These are phyloP conservation scores for Xestia c-nigrum DNA, from an alignment of 2,888 invertebrate species.

Conservation along the genomic window DNA sequence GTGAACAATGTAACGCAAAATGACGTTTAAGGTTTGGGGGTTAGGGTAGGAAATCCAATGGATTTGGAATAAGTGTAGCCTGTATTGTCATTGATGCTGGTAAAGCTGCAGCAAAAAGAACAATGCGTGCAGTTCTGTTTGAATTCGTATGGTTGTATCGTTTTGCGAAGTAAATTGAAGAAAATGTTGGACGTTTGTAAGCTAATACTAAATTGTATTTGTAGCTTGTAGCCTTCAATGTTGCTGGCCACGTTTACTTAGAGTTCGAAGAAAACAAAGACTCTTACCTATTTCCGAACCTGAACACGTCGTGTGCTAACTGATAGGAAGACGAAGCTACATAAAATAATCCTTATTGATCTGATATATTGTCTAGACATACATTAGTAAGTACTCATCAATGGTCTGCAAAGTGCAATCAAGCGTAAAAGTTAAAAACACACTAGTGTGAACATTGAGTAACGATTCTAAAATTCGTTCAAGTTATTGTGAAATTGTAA, in stretches of 20 bases:
- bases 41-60: constrained; percentile 46
- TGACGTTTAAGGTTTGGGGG: constrained; percentile 22
- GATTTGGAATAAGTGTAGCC: constrained; percentile 37
- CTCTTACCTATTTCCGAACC: constrained; percentile 14
- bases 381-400: background rate
- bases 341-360: background rate
- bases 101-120: constrained; percentile 66
- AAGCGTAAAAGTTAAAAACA: background rate
- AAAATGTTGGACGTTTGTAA: constrained; percentile 63
- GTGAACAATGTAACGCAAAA: constrained; percentile 35
- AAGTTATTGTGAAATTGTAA: background rate
- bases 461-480: background rate
- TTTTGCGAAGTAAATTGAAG: constrained; percentile 64
- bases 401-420: background rate
- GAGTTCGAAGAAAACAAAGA: constrained; percentile 16
- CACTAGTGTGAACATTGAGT: background rate
- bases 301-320: background rate
- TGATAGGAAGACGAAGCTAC: background rate
- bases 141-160: constrained; percentile 58
- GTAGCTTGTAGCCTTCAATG: constrained; percentile 34
- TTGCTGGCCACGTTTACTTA: constrained; percentile 22
- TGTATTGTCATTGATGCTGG: constrained; percentile 68
- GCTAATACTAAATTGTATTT: constrained; percentile 50
- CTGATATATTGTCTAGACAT: background rate
- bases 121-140: constrained; percentile 59